Percentiles rank a stretch among this genome's conserved stretches.
Conservation (phyloP, 1,140 invertebrate species). For the Pemphigus obesinymphae region DNA sequence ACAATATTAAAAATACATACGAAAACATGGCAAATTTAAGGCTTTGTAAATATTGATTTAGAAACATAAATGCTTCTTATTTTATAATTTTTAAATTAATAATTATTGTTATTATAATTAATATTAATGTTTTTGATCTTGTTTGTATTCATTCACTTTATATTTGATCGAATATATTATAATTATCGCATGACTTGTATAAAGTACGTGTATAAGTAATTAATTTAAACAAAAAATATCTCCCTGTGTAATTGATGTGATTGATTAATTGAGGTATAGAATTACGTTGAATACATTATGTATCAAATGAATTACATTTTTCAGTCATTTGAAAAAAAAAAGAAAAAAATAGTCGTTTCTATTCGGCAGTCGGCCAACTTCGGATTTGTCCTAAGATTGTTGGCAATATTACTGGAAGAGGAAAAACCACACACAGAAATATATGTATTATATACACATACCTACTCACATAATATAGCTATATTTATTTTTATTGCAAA, state of each 20-base stretch:
- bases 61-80: too few species aligned
- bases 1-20: too few species aligned
- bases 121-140: neutral
- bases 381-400: constrained; percentile 10
- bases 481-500: neutral
- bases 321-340: neutral
- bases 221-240: too few species aligned
- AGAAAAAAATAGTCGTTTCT: neutral
- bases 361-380: constrained; percentile 8
- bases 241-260: too few species aligned
- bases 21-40: too few species aligned
- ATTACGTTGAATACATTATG: neutral
- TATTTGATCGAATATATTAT: neutral
- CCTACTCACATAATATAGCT: neutral
- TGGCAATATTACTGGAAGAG: neutral
- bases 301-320: neutral
- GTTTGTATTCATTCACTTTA: neutral
- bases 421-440: neutral
- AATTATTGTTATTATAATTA: neutral
- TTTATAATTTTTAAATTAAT: too few species aligned
- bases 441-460: neutral
- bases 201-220: too few species aligned
- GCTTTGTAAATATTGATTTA: too few species aligned
- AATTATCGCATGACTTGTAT: too few species aligned
- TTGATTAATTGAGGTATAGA: neutral